Percentiles rank a stretch among this genome's conserved stretches.
Evolutionary conservation across 1,140 invertebrate species (phyloP).

Genomic region (Papilio aristodemus): DNA sequence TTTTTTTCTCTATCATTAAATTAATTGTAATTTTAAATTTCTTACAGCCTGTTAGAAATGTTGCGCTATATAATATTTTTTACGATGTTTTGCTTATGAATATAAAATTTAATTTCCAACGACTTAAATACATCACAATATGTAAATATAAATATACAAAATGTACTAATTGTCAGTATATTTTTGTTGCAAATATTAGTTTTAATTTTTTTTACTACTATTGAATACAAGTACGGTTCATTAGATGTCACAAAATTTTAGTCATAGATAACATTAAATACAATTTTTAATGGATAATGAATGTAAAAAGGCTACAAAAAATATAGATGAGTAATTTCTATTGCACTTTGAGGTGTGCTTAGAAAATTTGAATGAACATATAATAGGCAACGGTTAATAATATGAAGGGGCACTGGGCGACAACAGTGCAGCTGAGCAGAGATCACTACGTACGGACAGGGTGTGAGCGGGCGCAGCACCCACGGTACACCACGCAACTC

Average conservation of each 20-base stretch:
- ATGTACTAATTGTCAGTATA: too few species aligned
- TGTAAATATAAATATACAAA: too few species aligned
- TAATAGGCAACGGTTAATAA: constrained; percentile 6
- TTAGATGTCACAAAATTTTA: not conserved
- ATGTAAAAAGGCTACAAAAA: not conserved
- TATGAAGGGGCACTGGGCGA: not conserved
- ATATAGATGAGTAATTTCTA: not conserved
- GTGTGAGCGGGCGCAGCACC: constrained; percentile 52
- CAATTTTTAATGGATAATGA: not conserved
- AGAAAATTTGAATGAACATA: not conserved
- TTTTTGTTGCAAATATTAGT: not conserved
- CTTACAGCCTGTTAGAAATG: too few species aligned
- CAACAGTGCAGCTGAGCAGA: constrained; percentile 9
- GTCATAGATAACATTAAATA: not conserved
- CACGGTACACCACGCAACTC: constrained; percentile 59
- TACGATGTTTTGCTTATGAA: too few species aligned
- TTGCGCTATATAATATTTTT: too few species aligned
- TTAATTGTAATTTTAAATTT: too few species aligned
- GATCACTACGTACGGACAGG: constrained; percentile 46
- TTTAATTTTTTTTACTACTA: not conserved
- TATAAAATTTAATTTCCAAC: too few species aligned
- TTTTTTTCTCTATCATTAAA: too few species aligned
- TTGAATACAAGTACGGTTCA: not conserved
- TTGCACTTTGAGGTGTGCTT: not conserved
- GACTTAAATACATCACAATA: too few species aligned